phyloP scores from a whole-genome alignment of 2,888 invertebrate genomes.

The Leptinotarsa peninsularis region DNA sequence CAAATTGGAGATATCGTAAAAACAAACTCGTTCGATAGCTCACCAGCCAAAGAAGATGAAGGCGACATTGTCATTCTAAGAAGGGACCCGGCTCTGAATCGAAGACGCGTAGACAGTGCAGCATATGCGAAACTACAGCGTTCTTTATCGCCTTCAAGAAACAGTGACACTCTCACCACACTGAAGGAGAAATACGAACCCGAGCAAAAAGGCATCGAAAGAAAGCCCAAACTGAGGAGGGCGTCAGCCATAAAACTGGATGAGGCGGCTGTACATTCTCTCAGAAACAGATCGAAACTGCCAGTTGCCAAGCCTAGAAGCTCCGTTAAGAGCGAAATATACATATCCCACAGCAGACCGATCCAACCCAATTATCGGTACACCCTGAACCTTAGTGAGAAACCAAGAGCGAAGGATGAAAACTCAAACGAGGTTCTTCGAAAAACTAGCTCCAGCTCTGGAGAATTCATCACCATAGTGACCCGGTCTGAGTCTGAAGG shows the following conservation, averaged over 20 bases:
- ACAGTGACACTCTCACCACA: constrained; percentile 45
- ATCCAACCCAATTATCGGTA: constrained; percentile 35
- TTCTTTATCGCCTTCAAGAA: constrained; percentile 48
- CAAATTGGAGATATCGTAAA: constrained; percentile 17
- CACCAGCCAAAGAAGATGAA: constrained; percentile 17
- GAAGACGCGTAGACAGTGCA: constrained; percentile 50
- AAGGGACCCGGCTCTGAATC: constrained; percentile 46
- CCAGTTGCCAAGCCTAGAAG: constrained; percentile 46
- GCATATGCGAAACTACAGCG: constrained; percentile 55
- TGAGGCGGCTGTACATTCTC: constrained; percentile 39
- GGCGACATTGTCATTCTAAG: constrained; percentile 48
- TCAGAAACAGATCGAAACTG: constrained; percentile 48
- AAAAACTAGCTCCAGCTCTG: constrained; percentile 45
- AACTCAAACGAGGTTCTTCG: constrained; percentile 51
- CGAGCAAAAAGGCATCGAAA: constrained; percentile 29
- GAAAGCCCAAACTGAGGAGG: constrained; percentile 22
- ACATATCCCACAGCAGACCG: constrained; percentile 24
- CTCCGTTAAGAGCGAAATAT: constrained; percentile 45
- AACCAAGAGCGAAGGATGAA: constrained; percentile 50
- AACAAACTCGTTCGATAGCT: constrained; percentile 19
- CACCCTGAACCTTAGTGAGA: constrained; percentile 44
- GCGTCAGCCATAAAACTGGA: constrained; percentile 29
- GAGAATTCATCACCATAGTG: constrained; percentile 50
- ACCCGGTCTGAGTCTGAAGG: constrained; percentile 58
- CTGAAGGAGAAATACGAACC: constrained; percentile 53